Evolutionary conservation across 2,113 vertebrate genomes (phyloP), one percentile per base, ranked within the genome.

Genomic region (Vulpes ferrilata): DNA sequence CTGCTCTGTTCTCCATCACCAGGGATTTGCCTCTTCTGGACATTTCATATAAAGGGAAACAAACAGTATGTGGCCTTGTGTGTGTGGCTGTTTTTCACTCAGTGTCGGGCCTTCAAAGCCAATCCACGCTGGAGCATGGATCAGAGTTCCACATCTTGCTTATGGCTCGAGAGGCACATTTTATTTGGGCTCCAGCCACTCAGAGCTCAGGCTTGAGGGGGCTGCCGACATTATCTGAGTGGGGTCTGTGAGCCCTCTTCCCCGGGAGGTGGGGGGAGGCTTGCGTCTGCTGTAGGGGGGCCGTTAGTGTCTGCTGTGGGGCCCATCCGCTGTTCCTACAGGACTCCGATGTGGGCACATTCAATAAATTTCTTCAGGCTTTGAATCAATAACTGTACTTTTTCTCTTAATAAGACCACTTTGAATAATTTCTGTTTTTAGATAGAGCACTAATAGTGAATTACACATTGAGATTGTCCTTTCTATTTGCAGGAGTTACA

Each of bases 121-220:
- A 55, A 16, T 11, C 15, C 35, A 1, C 0, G 1, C 1, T 25
- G 48, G 15, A 20, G 48, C 23, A 2, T 11, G 32, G 7, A 9
- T 71, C 32, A 2, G 30, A 0, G 8, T 35, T 83, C 16, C 9
- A 0, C 11, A 11, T 35, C 81, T 30, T 38, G 51, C 65, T 22
- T 10, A 13, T 17, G 1, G 83, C 9, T 55, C 0, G 65, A 71
- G n/a, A 35, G 12, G 48, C 3, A 7, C 9, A 1, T 38, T 38
- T 27, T 38, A 15, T 32, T 2, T 5, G 13, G 13, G 19, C 43
- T 9, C 74, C 43, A 17, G 15, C 43, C 13, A 27, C 43, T 25
- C 4, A 17, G n/a, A 51, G 4, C 30, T 57, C 43, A 43, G 43
- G 43, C 43, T 43, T 43, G 43, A 43, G 43, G 22, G 38, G 74